Base-by-base conservation (phyloP, 2,888 invertebrate genomes). In the Mesorhabditis belari region DNA sequence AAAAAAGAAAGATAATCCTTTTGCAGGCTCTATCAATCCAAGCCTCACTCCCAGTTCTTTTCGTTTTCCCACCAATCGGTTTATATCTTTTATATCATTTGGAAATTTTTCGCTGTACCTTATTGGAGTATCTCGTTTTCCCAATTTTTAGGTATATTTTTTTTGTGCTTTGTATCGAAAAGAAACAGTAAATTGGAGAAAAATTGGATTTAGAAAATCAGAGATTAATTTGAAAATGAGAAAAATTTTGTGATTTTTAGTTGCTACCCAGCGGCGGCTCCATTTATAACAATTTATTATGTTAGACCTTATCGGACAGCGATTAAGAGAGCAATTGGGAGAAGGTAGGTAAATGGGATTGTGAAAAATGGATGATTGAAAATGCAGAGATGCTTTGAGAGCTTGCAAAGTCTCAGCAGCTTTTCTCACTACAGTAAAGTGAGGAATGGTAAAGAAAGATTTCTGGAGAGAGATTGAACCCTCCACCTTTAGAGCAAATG, bases 61-160 rank as follows among this genome's bases (percentile, higher is more conserved):
- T 74, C 59, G 64, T 74, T 28, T 74, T 74, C 35, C 74, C 74
- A 0, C 74, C 74, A 3, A 72, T 74, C 51, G 66, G 65, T 29
- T 51, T 74, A 4, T 74, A 74, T 59, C 66, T 65, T 6, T 54
- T 68, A 0, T 74, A 74, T 51, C 74, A 74, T 53, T 57, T 74
- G 53, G 70, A 71, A 35, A 57, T 73, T 28, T 67, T 73, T 21
- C 51, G 71, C 50, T 61, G 64, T 19, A 69, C 65, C 1, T 50
- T 67, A 3, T 64, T 63, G 5, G 70, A 70, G 24, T 73, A 73
- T 51, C 53, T 68, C 12, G 73, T 73, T n/a, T 73, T 70, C 55
- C 61, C 66, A 6, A 54, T 73, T 24, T 73, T 70, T 54, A 68
- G 70, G 70, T 70, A 57, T n/a, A 23, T 29, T 56, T 35, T 3